Evolutionary conservation across 2,113 vertebrate species (phyloP).

Genomic region (Anhinga anhinga): DNA sequence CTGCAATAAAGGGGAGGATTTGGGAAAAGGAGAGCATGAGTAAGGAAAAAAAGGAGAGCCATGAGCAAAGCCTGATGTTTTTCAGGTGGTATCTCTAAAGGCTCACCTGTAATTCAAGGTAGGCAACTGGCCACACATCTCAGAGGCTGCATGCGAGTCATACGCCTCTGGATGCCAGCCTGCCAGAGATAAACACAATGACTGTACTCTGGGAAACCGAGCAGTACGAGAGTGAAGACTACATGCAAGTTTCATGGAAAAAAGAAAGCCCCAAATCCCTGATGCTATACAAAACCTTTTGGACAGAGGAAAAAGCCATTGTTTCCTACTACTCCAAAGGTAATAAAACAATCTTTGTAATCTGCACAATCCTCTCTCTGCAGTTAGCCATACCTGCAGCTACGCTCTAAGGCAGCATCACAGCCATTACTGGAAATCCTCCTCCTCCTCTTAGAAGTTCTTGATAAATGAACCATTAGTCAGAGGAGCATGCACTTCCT

Average conservation of each 20-base stretch:
- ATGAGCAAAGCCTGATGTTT: neutral
- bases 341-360: neutral
- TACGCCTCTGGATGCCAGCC: neutral
- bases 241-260: neutral
- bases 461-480: neutral
- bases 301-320: rapidly evolving
- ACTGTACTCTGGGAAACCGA: neutral
- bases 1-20: neutral
- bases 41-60: neutral
- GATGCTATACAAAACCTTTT: neutral
- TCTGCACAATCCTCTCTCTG: neutral
- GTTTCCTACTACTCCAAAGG: neutral
- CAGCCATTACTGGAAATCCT: neutral
- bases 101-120: neutral
- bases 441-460: neutral
- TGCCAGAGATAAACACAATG: neutral
- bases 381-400: neutral
- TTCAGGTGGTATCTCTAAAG: neutral
- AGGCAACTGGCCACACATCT: rapidly evolving
- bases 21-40: neutral
- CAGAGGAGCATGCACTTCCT: neutral
- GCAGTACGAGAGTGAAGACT: neutral
- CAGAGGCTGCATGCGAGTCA: neutral
- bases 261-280: neutral
- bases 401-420: neutral